A percentile compares a stretch with the other conserved stretches of the same genome.
Evolutionary conservation across 2,888 invertebrate species (phyloP).

Genomic region (Leptogaster cylindrica): DNA sequence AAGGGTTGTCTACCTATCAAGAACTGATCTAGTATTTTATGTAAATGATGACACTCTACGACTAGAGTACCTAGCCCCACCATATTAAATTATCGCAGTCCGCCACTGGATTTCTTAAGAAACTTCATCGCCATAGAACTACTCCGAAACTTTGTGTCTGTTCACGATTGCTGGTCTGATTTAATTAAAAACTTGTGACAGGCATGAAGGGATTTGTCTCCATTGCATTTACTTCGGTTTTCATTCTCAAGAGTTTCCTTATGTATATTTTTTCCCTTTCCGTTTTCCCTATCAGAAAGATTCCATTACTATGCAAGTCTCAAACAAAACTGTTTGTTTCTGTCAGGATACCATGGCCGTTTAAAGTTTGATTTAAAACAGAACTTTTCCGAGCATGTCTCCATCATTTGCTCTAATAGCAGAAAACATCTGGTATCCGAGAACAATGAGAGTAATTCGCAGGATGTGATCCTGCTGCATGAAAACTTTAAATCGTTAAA

Average conservation of each 20-base stretch:
- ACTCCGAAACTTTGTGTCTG: slow-evolving; percentile 16
- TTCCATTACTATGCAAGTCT: slow-evolving; percentile 31
- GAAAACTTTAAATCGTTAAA: slow-evolving; percentile 30
- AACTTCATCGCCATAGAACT: slow-evolving; percentile 28
- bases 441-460: neutral
- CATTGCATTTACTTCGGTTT: slow-evolving; percentile 33
- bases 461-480: slow-evolving; percentile 24
- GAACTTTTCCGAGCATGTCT: slow-evolving; percentile 28
- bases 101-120: slow-evolving; percentile 26
- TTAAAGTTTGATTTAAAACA: slow-evolving; percentile 27
- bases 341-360: slow-evolving; percentile 28
- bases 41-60: too few relatives aligned
- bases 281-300: slow-evolving; percentile 3
- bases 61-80: too few relatives aligned
- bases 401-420: slow-evolving; percentile 3
- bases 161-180: slow-evolving; percentile 18
- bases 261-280: neutral
- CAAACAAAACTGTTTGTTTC: slow-evolving; percentile 39
- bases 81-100: too few relatives aligned
- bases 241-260: neutral
- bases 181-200: slow-evolving; percentile 42
- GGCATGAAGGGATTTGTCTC: slow-evolving; percentile 38
- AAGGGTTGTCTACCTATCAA: too few relatives aligned
- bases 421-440: neutral
- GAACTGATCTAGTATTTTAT: too few relatives aligned